Conservation (phyloP, 2,888 invertebrate species). For the Cetonia aurata region DNA sequence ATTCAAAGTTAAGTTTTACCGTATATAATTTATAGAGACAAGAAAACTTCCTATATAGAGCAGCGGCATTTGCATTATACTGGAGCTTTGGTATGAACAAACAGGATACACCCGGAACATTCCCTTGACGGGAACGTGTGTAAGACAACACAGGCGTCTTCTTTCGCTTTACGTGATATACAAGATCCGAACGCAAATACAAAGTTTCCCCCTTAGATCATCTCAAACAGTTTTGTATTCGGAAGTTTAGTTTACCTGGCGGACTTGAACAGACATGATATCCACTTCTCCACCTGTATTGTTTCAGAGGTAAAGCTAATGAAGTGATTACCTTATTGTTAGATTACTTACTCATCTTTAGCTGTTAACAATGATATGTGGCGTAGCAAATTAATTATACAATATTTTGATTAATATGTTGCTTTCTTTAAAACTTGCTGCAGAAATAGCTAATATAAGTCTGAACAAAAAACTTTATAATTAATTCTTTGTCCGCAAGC, state of each 20-base stretch:
- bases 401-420: no score
- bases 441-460: no score
- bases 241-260: slow-evolving; percentile 28
- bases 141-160: slow-evolving; percentile 15
- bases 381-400: no score
- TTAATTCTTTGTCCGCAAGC: no score
- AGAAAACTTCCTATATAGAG: slow-evolving; percentile 23
- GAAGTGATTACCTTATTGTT: slow-evolving; percentile 1
- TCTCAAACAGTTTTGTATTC: slow-evolving; percentile 8
- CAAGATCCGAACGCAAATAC: slow-evolving; percentile 18
- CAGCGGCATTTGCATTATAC: slow-evolving; percentile 26
- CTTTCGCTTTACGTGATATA: slow-evolving; percentile 8
- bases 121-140: slow-evolving; percentile 6
- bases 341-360: not conserved
- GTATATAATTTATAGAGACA: not conserved
- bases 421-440: no score
- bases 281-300: slow-evolving; percentile 12
- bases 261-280: slow-evolving; percentile 39
- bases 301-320: slow-evolving; percentile 33
- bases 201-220: slow-evolving; percentile 15
- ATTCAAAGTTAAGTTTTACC: no score
- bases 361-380: no score
- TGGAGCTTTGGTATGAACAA: slow-evolving; percentile 29
- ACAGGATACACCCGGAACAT: slow-evolving; percentile 14
- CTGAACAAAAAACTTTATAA: no score